Evolutionary conservation across 2,888 invertebrate genomes (phyloP).

Genomic region (Phorcus lineatus): DNA sequence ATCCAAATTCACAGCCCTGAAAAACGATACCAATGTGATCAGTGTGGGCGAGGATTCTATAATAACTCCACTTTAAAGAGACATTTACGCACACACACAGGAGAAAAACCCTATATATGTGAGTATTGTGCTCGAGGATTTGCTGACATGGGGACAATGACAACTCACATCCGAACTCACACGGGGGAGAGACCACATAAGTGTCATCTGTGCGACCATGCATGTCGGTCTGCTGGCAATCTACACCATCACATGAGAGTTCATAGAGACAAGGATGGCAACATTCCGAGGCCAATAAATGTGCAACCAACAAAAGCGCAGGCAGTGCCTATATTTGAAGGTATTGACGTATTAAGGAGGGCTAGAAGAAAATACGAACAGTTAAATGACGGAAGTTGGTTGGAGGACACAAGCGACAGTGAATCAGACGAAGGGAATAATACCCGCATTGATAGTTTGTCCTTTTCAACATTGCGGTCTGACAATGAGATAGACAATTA

Average conservation of each 20-base stretch:
- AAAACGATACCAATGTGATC: background rate
- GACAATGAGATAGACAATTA: no score
- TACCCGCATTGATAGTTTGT: no score
- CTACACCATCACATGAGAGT: background rate
- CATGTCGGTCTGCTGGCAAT: background rate
- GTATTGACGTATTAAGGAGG: no score
- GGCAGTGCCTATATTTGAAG: no score
- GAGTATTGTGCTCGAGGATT: constrained; percentile 1
- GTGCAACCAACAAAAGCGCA: no score
- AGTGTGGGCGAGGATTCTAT: background rate
- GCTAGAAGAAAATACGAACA: no score
- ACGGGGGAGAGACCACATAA: background rate
- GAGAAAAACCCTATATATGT: background rate
- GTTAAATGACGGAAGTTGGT: no score
- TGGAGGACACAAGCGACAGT: no score
- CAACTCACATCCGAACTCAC: background rate
- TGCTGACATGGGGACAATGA: background rate
- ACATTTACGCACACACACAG: background rate
- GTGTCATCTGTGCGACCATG: background rate
- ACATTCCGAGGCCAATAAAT: no score
- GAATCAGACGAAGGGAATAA: no score
- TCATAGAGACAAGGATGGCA: background rate
- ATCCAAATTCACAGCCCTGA: background rate
- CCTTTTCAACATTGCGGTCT: no score
- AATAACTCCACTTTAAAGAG: background rate